Base-by-base conservation (phyloP, 2,797 vertebrate genomes). In the Scyliorhinus canicula region DNA sequence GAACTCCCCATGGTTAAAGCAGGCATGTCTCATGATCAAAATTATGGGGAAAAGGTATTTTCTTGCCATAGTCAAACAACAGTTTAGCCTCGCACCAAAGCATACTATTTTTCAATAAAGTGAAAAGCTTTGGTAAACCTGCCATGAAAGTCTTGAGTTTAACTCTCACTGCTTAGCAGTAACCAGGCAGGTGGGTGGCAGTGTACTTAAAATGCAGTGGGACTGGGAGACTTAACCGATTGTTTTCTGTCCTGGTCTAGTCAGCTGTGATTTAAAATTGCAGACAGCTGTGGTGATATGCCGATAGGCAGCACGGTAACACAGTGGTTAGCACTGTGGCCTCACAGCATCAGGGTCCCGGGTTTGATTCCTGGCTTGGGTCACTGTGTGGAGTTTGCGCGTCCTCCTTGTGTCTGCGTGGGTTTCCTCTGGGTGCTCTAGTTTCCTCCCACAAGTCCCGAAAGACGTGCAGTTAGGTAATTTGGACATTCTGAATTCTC, bases 1-100 rank as follows among this genome's bases (percentile, higher is more conserved):
- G 93, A 94, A 71, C 65, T 94, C 67, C 44, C 93, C 67, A 74
- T 21, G 67, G 44, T 94, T 74, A 94, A 94, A 94, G 93, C 93
- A 74, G n/a, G 93, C 65, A 91, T n/a, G 67, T 8, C 88, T 91
- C n/a, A 44, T 91, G 40, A 24, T 63, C 88, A 65, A 16, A 74
- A 52, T 35, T 19, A 52, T 19, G 4, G 11, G 1, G 50, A 71
- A 52, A 74, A 9, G 16, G 55, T 52, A 35, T 21, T 6, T 24
- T 47, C 65, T 93, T 31, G 65, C 52, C 65, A 47, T 14, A 4
- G 28, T 52, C 67, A 71, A 71, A 35, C 21, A 31, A 52, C 28
- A 7, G 6, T 52, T 57, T 71, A 19, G 7, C 31, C 65, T 94
- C 50, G 9, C 21, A 21, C 65, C 44, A 50, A 74, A 50, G 69